These are phyloP conservation scores for Drosophila parthenogenetica DNA, from an alignment of 2,888 invertebrate species.

Conservation along the genomic window DNA sequence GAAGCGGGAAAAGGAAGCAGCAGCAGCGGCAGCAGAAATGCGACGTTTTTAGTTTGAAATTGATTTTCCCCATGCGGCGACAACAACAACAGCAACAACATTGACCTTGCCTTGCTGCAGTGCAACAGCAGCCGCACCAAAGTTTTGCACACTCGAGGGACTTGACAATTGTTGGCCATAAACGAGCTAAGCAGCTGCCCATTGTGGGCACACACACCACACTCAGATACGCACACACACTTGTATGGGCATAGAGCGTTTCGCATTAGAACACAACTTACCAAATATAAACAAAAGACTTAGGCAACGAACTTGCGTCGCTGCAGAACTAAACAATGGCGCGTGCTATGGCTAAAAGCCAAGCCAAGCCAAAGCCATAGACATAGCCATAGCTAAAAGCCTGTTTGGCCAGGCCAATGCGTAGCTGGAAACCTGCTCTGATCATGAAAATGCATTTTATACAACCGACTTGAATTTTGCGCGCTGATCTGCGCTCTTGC, in stretches of 20 bases:
- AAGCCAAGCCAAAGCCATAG: slow-evolving; percentile 40
- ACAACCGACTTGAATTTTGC: slow-evolving; percentile 11
- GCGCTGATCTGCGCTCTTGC: slow-evolving; percentile 10
- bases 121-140: slow-evolving; percentile 28
- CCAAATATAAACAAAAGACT: slow-evolving; percentile 79
- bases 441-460: slow-evolving; percentile 71
- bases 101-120: slow-evolving; percentile 71
- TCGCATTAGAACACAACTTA: slow-evolving; percentile 70
- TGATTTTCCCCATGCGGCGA: slow-evolving; percentile 73
- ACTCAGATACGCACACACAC: slow-evolving; percentile 12
- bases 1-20: slow-evolving; percentile 33
- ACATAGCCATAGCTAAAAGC: slow-evolving; percentile 58
- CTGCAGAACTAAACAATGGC: slow-evolving; percentile 71
- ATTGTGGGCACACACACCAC: slow-evolving; percentile 45
- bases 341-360: slow-evolving; percentile 66
- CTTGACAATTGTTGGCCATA: slow-evolving; percentile 78
- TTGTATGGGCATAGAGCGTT: slow-evolving; percentile 52
- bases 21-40: slow-evolving; percentile 50
- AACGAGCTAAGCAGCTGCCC: slow-evolving; percentile 79
- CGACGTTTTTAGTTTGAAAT: slow-evolving; percentile 73
- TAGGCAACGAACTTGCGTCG: slow-evolving; percentile 75
- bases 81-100: slow-evolving; percentile 35
- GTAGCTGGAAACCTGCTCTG: slow-evolving; percentile 80
- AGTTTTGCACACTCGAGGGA: slow-evolving; percentile 57
- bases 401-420: slow-evolving; percentile 72